A percentile compares a stretch with the other conserved stretches of the same genome.
These are phyloP conservation scores for Epinotia demarniana DNA, from an alignment of 2,888 invertebrate genomes.

Conservation along the genomic window DNA sequence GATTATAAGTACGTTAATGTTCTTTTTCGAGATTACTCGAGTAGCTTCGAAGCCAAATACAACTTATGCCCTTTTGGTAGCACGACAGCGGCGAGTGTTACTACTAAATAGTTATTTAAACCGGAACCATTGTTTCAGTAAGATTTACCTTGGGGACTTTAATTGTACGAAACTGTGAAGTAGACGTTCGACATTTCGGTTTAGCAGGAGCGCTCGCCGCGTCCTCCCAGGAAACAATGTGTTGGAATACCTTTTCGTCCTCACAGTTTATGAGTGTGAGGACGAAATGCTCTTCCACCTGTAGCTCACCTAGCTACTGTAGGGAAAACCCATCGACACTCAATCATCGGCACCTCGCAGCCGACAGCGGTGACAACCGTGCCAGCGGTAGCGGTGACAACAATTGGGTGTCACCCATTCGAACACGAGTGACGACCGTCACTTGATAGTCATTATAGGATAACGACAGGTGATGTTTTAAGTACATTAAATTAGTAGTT, in stretches of 20 bases:
- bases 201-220: conserved; percentile 21
- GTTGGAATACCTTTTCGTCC: conserved; percentile 19
- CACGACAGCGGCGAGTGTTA: conserved; percentile 26
- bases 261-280: conserved; percentile 19
- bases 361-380: neutral
- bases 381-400: neutral
- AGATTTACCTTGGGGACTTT: neutral
- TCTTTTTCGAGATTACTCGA: neutral
- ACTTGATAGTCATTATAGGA: conserved; percentile 46
- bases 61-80: conserved; percentile 35
- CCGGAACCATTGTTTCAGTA: conserved; percentile 18
- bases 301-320: conserved; percentile 21
- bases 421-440: conserved; percentile 25
- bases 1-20: neutral
- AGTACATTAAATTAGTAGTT: conserved; percentile 54
- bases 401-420: conserved; percentile 4
- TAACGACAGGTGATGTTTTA: conserved; percentile 52
- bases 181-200: neutral
- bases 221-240: neutral
- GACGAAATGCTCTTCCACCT: neutral
- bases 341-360: neutral
- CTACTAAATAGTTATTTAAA: neutral
- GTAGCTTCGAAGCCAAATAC: neutral
- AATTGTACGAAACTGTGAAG: neutral
- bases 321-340: neutral